These are phyloP conservation scores for Eilema depressum DNA, from an alignment of 2,888 invertebrate species.

Conservation along the genomic window DNA sequence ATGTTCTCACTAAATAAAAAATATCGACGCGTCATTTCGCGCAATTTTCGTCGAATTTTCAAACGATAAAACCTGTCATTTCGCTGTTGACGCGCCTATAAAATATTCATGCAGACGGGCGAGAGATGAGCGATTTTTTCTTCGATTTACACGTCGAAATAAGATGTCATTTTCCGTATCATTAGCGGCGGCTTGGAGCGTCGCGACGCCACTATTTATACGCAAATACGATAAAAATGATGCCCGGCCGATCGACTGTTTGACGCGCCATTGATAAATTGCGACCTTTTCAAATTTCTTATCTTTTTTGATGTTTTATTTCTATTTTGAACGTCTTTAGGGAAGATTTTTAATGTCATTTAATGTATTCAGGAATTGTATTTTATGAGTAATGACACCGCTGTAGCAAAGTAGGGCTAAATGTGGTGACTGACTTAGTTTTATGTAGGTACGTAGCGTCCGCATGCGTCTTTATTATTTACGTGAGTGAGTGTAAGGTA, in stretches of 20 bases:
- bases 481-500: not conserved
- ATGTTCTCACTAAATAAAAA: conserved; percentile 87
- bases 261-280: conserved; percentile 86
- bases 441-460: not conserved
- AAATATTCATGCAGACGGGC: conserved; percentile 86
- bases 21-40: conserved; percentile 86
- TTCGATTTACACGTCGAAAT: conserved; percentile 86
- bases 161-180: conserved; percentile 88
- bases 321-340: conserved; percentile 57
- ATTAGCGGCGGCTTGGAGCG: conserved; percentile 84
- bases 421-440: not conserved
- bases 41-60: conserved; percentile 86
- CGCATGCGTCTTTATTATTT: not conserved
- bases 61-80: conserved; percentile 88
- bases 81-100: conserved; percentile 87
- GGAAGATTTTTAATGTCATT: conserved; percentile 61
- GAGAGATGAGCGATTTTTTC: conserved; percentile 86
- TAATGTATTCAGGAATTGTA: conserved; percentile 57
- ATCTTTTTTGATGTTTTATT: conserved; percentile 68
- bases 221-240: conserved; percentile 87
- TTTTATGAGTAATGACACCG: conserved; percentile 58
- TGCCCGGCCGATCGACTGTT: conserved; percentile 84
- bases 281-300: conserved; percentile 79
- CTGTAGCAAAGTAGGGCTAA: conserved; percentile 24
- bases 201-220: conserved; percentile 85